Evolutionary conservation across 2,113 vertebrate genomes (phyloP).

Genomic region (Cynoglossus semilaevis): DNA sequence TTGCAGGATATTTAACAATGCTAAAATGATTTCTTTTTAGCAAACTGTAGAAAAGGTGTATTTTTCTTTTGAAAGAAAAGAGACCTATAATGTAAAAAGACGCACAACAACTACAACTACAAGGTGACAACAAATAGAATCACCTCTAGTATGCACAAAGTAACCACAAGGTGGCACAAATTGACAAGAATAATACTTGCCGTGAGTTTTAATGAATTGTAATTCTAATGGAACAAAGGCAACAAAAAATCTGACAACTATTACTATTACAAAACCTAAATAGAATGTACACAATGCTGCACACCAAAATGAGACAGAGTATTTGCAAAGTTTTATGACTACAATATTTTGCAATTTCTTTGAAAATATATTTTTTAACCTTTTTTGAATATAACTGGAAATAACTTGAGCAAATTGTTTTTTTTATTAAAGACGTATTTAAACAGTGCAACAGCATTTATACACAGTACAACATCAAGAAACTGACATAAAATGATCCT

Average conservation of each 20-base stretch:
- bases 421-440: constrained; percentile 51
- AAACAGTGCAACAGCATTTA: constrained; percentile 56
- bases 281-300: not conserved
- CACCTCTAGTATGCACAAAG: not conserved
- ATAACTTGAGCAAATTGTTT: constrained; percentile 2
- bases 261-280: not conserved
- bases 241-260: too few relatives aligned
- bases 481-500: constrained; percentile 57
- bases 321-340: too few relatives aligned
- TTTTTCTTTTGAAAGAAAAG: too few relatives aligned
- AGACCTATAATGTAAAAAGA: too few relatives aligned
- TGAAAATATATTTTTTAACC: not conserved
- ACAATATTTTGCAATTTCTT: not conserved
- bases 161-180: not conserved
- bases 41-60: too few relatives aligned
- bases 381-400: not conserved
- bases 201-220: too few relatives aligned
- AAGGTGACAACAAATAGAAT: too few relatives aligned
- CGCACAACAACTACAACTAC: too few relatives aligned
- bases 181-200: not conserved
- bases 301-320: too few relatives aligned
- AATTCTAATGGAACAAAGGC: too few relatives aligned
- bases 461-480: constrained; percentile 34
- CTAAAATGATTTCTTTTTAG: too few relatives aligned
- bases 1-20: too few relatives aligned